Conservation (phyloP, 2,113 vertebrate genomes). For the Ictalurus punctatus region DNA sequence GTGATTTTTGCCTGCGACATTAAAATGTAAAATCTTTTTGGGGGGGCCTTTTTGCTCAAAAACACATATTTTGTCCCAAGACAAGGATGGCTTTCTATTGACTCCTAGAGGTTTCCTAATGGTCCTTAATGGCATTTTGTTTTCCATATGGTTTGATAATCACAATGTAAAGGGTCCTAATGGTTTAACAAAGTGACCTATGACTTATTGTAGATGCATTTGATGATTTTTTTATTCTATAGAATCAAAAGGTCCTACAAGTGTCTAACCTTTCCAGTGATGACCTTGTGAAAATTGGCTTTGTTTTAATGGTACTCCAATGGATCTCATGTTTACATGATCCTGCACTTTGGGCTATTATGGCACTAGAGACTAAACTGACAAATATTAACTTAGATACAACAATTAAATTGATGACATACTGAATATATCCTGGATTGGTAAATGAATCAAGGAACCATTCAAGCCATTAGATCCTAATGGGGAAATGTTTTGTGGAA, state of each 20-base stretch:
- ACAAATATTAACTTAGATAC: neutral
- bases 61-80: neutral
- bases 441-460: neutral
- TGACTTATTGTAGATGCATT: neutral
- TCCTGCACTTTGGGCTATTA: neutral
- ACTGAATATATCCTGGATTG: neutral
- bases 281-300: neutral
- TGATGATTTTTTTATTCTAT: neutral
- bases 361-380: neutral
- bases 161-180: neutral
- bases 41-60: neutral
- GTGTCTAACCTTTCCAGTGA: neutral
- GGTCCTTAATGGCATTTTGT: neutral
- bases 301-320: neutral
- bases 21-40: neutral
- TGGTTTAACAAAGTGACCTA: neutral
- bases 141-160: neutral
- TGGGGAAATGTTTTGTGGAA: neutral
- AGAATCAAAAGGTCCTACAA: neutral
- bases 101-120: neutral
- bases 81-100: neutral
- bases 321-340: neutral
- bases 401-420: neutral
- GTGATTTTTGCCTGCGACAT: neutral
- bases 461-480: neutral